Evolutionary conservation across 2,113 vertebrate genomes (phyloP).

Genomic region (Pagrus major): DNA sequence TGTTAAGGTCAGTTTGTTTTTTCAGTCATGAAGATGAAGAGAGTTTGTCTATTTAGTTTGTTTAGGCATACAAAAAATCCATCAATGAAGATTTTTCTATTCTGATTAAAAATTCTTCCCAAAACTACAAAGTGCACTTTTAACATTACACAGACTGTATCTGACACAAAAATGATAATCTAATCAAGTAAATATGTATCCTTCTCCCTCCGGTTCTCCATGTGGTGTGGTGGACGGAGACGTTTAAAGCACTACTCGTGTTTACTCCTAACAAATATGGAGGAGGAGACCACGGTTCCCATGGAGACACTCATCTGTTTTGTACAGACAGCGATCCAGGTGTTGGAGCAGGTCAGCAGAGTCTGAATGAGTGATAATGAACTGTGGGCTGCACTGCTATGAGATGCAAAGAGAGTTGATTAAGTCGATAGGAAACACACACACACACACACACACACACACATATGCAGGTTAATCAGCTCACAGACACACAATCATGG

Average conservation of each 20-base stretch:
- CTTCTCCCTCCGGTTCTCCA: neutral
- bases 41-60: no score
- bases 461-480: neutral
- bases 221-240: neutral
- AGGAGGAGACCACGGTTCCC: conserved; percentile 49
- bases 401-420: conserved; percentile 9
- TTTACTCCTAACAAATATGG: conserved; percentile 33
- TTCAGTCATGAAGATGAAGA: no score
- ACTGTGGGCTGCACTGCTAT: neutral
- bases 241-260: conserved; percentile 18
- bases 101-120: no score
- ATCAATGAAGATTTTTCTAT: no score
- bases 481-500: neutral
- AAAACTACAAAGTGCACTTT: no score
- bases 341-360: conserved; percentile 44
- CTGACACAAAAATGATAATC: no score
- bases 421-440: neutral
- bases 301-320: conserved; percentile 53
- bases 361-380: conserved; percentile 37
- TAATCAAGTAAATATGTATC: neutral
- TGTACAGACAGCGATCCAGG: conserved; percentile 30
- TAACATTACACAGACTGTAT: no score
- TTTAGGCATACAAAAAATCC: no score
- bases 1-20: no score
- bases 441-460: neutral